Percentiles rank a stretch among this genome's conserved stretches.
These are phyloP conservation scores for Saxidomus purpurata DNA, from an alignment of 1,140 invertebrate species.

Conservation along the genomic window DNA sequence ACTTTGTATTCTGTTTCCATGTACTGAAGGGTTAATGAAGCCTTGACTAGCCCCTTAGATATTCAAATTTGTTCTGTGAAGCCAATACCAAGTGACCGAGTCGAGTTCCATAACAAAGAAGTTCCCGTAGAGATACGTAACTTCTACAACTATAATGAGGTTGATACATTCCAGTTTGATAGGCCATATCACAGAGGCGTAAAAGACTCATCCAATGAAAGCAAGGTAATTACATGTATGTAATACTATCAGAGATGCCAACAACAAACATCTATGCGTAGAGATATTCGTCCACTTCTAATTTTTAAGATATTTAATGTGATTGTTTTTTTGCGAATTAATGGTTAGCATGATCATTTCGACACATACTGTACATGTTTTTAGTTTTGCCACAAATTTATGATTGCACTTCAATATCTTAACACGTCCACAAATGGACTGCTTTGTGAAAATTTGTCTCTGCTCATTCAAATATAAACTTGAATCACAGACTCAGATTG, in stretches of 20 bases:
- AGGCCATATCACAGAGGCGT: slow-evolving; percentile 81
- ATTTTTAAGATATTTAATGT: background rate
- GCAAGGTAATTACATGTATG: slow-evolving; percentile 75
- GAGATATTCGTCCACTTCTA: background rate
- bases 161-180: slow-evolving; percentile 84
- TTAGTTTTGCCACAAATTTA: no score
- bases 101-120: slow-evolving; percentile 73
- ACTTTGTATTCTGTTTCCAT: no score
- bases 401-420: no score
- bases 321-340: no score
- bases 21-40: background rate
- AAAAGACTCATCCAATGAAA: slow-evolving; percentile 82
- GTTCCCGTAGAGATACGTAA: slow-evolving; percentile 77
- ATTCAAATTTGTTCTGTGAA: slow-evolving; percentile 84
- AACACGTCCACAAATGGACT: no score
- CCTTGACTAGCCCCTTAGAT: slow-evolving; percentile 68
- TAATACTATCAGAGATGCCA: background rate
- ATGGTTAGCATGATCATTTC: no score
- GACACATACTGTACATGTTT: no score
- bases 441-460: no score
- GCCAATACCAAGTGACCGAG: slow-evolving; percentile 73
- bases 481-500: no score
- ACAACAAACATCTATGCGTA: background rate
- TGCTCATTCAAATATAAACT: no score
- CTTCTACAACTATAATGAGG: slow-evolving; percentile 83